Conservation (phyloP, 2,888 invertebrate species). For the Kryphioiulus occultus region DNA sequence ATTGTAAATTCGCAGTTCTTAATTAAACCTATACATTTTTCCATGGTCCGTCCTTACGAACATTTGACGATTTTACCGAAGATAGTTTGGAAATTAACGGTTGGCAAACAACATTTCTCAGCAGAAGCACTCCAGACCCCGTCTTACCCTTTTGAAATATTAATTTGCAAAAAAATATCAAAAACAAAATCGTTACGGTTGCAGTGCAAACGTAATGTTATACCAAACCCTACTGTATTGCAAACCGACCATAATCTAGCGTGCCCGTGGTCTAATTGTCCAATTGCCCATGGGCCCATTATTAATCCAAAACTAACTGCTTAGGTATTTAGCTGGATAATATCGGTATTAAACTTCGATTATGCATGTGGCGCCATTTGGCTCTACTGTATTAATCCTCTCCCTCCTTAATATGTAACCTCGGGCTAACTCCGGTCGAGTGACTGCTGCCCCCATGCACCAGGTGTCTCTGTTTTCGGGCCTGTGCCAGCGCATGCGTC, state of each 20-base stretch:
- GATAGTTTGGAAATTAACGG: too few species aligned
- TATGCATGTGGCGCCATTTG: not conserved
- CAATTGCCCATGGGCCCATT: not conserved
- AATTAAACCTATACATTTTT: too few species aligned
- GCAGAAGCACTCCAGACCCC: too few species aligned
- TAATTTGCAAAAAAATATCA: too few species aligned
- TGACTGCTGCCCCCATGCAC: slow-evolving; percentile 28
- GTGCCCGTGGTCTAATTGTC: too few species aligned
- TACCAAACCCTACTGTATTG: not conserved
- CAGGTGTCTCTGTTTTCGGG: slow-evolving; percentile 16
- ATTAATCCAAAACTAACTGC: not conserved
- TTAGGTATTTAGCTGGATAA: not conserved
- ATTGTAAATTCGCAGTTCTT: too few species aligned
- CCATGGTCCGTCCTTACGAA: too few species aligned
- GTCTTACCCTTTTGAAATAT: too few species aligned
- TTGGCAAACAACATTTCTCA: too few species aligned
- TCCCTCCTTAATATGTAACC: not conserved
- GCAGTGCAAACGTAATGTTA: too few species aligned
- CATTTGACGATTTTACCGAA: too few species aligned
- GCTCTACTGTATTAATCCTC: not conserved
- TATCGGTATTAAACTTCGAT: not conserved
- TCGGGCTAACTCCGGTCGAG: not conserved
- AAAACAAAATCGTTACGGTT: too few species aligned
- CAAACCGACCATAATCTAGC: not conserved
- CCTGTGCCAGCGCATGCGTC: not conserved